phyloP scores from a whole-genome alignment of 2,797 vertebrate species.

The Paedocypris micromegethes region DNA sequence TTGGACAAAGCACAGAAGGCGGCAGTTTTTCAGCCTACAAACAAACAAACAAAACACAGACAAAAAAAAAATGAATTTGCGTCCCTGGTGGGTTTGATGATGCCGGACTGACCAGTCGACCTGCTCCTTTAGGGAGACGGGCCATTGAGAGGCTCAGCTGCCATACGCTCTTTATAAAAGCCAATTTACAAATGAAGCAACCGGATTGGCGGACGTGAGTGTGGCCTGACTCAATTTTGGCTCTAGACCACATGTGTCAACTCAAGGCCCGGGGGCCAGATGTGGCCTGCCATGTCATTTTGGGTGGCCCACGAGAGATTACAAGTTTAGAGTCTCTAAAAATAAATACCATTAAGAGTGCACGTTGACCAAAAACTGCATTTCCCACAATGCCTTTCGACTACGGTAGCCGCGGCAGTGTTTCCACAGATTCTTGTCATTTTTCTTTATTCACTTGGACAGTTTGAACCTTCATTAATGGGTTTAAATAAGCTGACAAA shows the following conservation, averaged over 20 bases:
- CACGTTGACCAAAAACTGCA: too few relatives aligned
- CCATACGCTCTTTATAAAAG: constrained; percentile 40
- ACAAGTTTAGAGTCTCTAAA: too few relatives aligned
- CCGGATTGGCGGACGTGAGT: constrained; percentile 27
- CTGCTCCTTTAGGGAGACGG: constrained; percentile 37
- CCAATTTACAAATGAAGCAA: constrained; percentile 44
- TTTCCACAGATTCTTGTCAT: too few relatives aligned
- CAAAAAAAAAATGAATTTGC: constrained; percentile 17
- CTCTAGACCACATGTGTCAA: not conserved
- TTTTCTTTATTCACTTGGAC: too few relatives aligned
- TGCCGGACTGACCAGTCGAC: constrained; percentile 46
- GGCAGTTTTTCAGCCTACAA: constrained; percentile 9
- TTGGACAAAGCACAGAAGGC: constrained; percentile 15
- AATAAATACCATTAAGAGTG: too few relatives aligned
- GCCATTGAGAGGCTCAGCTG: constrained; percentile 47
- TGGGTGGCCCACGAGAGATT: too few relatives aligned
- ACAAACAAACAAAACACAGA: constrained; percentile 21
- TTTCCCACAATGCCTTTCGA: too few relatives aligned
- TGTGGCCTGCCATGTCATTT: too few relatives aligned
- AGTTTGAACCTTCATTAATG: too few relatives aligned
- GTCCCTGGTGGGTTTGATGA: constrained; percentile 45
- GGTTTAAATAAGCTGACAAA: too few relatives aligned
- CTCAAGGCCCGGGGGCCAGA: too few relatives aligned
- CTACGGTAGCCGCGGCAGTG: too few relatives aligned
- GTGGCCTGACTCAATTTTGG: constrained; percentile 31